Base-by-base conservation (phyloP, 2,797 vertebrate genomes). In the Lutjanus campechanus region DNA sequence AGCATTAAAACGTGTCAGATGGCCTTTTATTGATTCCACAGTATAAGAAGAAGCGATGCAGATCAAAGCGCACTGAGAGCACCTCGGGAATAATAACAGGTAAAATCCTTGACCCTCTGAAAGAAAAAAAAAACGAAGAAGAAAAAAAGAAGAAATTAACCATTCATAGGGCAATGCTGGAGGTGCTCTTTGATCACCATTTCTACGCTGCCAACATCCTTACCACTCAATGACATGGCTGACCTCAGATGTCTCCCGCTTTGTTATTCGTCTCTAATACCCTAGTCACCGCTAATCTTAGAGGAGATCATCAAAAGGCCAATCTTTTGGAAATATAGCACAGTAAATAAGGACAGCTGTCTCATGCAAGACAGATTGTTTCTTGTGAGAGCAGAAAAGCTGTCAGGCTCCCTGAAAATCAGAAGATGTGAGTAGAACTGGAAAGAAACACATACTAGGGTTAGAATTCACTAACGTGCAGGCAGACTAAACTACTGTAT, bases 101-200 rank as follows among this genome's bases (percentile, higher is more conserved):
- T 71, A 84, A 63, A 87, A 87, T 81, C 84, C 71, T 82, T 91
- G 80, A 92, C 88, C 90, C 51, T 41, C 70, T 74, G 36, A 79
- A 76, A 77, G 46, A 46, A 69, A 76, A 36, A 60, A 62, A 36
- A 60, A 62, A 66, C 11, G 17, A 61, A 11, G 17, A 53, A 51
- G 61, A 69, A 74, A 66, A 79, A 75, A 68, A 69, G 29, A 68
- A 70, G 20, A 77, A 76, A 89, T 92, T 78, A 89, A 82, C 64
- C 86, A 92, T 92, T 90, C 85, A 88, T 70, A 63, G 62, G 16
- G 68, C 59, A 2, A 87, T 0, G 51, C 58, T 67, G 19, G 46
- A 84, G 79, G 70, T 86, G 77, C 54, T 76, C 91, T 94, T 94
- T 94, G 91, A 94, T 93, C 88, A 85, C 54, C 55, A 29, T 63